These are phyloP conservation scores for Laothoe populi DNA, from an alignment of 2,888 invertebrate species.

Conservation along the genomic window DNA sequence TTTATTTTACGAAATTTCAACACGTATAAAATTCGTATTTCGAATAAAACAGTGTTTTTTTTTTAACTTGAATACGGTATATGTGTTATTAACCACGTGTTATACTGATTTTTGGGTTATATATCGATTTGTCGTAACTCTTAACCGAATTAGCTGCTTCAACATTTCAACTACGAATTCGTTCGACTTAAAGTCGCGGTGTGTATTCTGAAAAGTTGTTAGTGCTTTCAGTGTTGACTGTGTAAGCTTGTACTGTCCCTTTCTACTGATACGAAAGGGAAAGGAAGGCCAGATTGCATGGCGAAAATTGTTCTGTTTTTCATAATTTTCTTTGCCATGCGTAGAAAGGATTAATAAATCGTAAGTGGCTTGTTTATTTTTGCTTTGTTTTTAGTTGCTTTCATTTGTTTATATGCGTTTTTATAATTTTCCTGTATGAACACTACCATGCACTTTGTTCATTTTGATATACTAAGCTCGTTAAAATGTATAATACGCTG, in stretches of 20 bases:
- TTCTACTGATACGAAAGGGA: slow-evolving; percentile 70
- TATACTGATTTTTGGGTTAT: slow-evolving; percentile 43
- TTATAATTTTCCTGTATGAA: not conserved
- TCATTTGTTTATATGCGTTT: not conserved
- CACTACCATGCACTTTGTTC: not conserved
- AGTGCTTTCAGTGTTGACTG: slow-evolving; percentile 81
- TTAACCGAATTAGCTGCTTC: slow-evolving; percentile 50
- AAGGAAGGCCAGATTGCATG: slow-evolving; percentile 68
- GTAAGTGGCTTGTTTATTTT: slow-evolving; percentile 59
- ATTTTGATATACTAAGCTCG: slow-evolving; percentile 25
- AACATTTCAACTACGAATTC: slow-evolving; percentile 49
- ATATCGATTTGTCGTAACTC: slow-evolving; percentile 54
- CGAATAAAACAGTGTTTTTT: slow-evolving; percentile 56
- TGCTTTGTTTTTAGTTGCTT: slow-evolving; percentile 30
- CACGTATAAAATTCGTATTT: slow-evolving; percentile 55
- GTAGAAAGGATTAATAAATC: slow-evolving; percentile 68
- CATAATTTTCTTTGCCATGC: slow-evolving; percentile 69
- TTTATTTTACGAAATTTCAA: slow-evolving; percentile 68
- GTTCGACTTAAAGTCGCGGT: slow-evolving; percentile 55
- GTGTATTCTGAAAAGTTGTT: slow-evolving; percentile 74
- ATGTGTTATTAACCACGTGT: slow-evolving; percentile 48
- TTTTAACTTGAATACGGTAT: slow-evolving; percentile 48
- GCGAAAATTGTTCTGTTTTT: slow-evolving; percentile 73
- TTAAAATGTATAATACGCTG: not conserved
- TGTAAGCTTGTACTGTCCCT: slow-evolving; percentile 68